Conservation (phyloP, 2,113 vertebrate species). For the Natator depressus region DNA sequence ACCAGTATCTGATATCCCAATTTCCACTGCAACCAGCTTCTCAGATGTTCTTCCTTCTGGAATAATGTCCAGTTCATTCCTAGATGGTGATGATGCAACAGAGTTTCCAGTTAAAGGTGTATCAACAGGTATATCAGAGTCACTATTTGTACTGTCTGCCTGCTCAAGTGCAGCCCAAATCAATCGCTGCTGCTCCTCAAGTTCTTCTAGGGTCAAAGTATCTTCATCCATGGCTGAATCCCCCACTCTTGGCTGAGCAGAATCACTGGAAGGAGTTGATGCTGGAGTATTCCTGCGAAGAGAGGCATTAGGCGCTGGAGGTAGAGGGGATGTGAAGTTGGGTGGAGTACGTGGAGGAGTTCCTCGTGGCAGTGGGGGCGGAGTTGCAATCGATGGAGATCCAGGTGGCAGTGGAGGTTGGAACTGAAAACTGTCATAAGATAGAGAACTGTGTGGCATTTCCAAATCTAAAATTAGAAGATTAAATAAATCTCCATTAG, state of each 20-base stretch:
- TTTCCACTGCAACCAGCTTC: constrained; percentile 39
- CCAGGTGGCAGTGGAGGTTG: constrained; percentile 89
- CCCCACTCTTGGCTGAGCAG: constrained; percentile 62
- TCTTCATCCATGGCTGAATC: constrained; percentile 86
- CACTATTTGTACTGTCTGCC: constrained; percentile 87
- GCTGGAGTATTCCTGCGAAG: constrained; percentile 87
- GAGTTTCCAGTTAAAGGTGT: constrained; percentile 86
- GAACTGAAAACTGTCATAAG: constrained; percentile 81
- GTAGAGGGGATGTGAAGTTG: constrained; percentile 57
- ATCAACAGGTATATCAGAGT: constrained; percentile 84
- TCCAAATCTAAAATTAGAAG: constrained; percentile 74
- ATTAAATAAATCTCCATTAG: not conserved
- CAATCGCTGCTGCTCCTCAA: constrained; percentile 94
- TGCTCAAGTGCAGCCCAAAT: constrained; percentile 94
- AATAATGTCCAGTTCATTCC: constrained; percentile 73
- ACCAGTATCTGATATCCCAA: not conserved
- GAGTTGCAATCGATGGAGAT: constrained; percentile 79
- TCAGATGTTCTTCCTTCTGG: constrained; percentile 53
- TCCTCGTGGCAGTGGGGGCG: constrained; percentile 87
- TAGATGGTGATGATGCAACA: constrained; percentile 81
- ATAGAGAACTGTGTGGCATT: constrained; percentile 57
- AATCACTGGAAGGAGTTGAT: constrained; percentile 76
- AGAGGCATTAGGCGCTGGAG: constrained; percentile 79
- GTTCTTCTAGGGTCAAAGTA: constrained; percentile 90
- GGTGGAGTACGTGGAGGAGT: constrained; percentile 82